phyloP scores from a whole-genome alignment of 2,888 invertebrate species.

The Tortricodes alternella region DNA sequence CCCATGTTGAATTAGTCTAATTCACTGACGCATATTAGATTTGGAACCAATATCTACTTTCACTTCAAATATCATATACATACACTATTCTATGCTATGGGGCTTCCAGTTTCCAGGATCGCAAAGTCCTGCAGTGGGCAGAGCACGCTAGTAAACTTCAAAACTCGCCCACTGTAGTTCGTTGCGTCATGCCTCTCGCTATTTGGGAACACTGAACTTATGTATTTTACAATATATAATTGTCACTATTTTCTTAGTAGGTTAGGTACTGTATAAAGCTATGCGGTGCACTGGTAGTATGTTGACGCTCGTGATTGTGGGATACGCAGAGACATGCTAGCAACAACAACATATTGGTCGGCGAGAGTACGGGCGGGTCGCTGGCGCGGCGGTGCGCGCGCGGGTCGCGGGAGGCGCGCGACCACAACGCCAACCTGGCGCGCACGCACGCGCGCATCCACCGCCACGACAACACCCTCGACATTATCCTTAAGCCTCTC shows the following conservation, averaged over 20 bases:
- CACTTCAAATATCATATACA: conserved; percentile 31
- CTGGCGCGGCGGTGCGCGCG: conserved; percentile 71
- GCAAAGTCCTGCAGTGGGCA: conserved; percentile 56
- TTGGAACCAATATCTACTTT: conserved; percentile 12
- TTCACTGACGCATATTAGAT: conserved; percentile 47
- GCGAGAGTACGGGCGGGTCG: conserved; percentile 67
- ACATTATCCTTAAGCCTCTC: conserved; percentile 82
- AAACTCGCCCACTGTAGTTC: conserved; percentile 15
- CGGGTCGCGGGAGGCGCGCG: conserved; percentile 48
- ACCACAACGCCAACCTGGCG: conserved; percentile 73
- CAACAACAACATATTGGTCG: conserved; percentile 82
- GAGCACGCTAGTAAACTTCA: background rate
- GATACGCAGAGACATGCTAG: conserved; percentile 82
- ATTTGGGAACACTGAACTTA: conserved; percentile 23
- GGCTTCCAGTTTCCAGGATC: conserved; percentile 47
- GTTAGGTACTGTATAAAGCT: conserved; percentile 39
- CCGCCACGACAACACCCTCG: conserved; percentile 81
- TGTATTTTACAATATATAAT: conserved; percentile 3
- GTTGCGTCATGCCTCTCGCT: conserved; percentile 32
- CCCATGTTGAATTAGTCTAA: conserved; percentile 52
- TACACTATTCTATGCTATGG: conserved; percentile 54
- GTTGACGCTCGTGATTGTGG: conserved; percentile 68
- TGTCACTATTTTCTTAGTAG: conserved; percentile 9
- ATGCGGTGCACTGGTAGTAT: conserved; percentile 65
- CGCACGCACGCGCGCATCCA: conserved; percentile 69